Base-by-base conservation (phyloP, 2,113 vertebrate species). In the Rhynchomys soricoides region DNA sequence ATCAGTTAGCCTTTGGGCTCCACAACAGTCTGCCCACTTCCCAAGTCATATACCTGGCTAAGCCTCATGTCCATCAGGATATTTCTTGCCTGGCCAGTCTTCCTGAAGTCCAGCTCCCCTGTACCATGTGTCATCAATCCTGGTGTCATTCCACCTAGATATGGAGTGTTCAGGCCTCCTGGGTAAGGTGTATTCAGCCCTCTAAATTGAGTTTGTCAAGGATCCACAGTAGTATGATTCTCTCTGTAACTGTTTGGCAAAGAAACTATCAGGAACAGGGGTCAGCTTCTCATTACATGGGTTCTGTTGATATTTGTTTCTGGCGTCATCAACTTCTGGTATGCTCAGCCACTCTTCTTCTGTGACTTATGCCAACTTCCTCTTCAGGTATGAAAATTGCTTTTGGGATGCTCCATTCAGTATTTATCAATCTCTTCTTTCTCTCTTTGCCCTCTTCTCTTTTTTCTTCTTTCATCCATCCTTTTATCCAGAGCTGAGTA, bases 1-100 rank as follows among this genome's bases (percentile, higher is more conserved):
- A 99, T 99, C 93, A 99, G 98, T 93, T 99, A 99, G 96, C 99
- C 99, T 97, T 99, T 99, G 0, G 99, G 99, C 95, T 99, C 99
- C 88, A 99, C 99, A 19, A 99, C 99, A 1, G 99, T 99, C 98
- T 99, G 99, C 81, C 99, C 99, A 16, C 99, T 99, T 94, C 99
- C 99, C 0, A 99, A 99, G 97, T 99, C 99, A 0, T 99, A 99
- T 24, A 99, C 99, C 99, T 99, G 94, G 97, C 99, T 99, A 50
- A 99, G 99, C 97, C 99, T 99, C 99, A 99, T 99, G 96, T 99
- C 99, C 99, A 99, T 99, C 95, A 99, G 98, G 0, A 99, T 99
- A 98, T 99, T 99, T 90, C 99, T 99, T 82, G 99, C 99, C 97
- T 99, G 99, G 50, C 99, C 99, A 55, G 99, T 99, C 98, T 99